Conservation (phyloP, 2,797 vertebrate genomes). For the Naso thynnoides region DNA sequence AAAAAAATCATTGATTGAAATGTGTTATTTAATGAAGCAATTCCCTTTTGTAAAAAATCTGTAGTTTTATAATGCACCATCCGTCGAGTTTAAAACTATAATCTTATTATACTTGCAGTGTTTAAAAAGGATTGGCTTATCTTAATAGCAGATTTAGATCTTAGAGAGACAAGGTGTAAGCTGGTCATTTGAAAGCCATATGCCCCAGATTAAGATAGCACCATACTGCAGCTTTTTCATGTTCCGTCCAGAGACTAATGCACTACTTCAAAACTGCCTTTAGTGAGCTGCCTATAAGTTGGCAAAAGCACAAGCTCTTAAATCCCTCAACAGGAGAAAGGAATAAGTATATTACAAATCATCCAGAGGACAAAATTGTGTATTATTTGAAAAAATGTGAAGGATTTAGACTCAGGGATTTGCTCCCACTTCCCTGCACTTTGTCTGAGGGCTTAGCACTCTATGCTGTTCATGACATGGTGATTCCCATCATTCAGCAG, state of each 20-base stretch:
- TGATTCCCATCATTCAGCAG: conserved; percentile 65
- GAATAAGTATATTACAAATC: conserved; percentile 76
- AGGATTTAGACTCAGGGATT: conserved; percentile 75
- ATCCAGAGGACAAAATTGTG: conserved; percentile 68
- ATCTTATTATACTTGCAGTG: conserved; percentile 83
- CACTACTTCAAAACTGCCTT: conserved; percentile 66
- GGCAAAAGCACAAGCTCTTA: conserved; percentile 70
- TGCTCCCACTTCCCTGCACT: conserved; percentile 70
- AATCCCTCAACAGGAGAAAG: conserved; percentile 73
- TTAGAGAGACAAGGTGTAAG: conserved; percentile 82
- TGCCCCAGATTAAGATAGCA: conserved; percentile 82
- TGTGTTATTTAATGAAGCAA: conserved; percentile 47
- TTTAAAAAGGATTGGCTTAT: conserved; percentile 82
- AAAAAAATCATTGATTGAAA: conserved; percentile 48
- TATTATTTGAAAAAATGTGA: conserved; percentile 75
- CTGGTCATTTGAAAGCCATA: conserved; percentile 85
- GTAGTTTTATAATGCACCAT: conserved; percentile 32
- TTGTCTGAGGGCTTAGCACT: conserved; percentile 71
- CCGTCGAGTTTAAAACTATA: conserved; percentile 70
- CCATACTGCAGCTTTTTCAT: conserved; percentile 51
- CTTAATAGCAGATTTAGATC: conserved; percentile 84
- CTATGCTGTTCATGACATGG: conserved; percentile 63
- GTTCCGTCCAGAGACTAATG: conserved; percentile 70
- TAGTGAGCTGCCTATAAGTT: conserved; percentile 66
- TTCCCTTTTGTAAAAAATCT: conserved; percentile 41